Evolutionary conservation across 2,113 vertebrate genomes (phyloP).

Genomic region (Thamnaconus septentrionalis): DNA sequence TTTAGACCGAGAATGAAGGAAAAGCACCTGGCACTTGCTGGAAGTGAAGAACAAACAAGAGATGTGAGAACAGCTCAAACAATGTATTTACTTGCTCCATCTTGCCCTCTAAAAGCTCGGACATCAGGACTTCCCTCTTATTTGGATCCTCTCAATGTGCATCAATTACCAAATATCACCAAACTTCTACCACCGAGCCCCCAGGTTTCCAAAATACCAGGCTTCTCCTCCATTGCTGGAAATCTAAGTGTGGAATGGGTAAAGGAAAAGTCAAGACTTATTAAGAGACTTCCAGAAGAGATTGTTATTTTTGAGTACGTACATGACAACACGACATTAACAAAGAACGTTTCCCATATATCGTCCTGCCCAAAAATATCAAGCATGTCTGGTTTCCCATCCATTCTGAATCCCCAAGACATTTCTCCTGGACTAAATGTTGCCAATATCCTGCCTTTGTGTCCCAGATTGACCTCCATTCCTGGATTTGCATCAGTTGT

Average conservation of each 20-base stretch:
- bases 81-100: slow-evolving; percentile 45
- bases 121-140: slow-evolving; percentile 40
- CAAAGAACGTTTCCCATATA: slow-evolving; percentile 36
- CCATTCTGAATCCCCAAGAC: slow-evolving; percentile 35
- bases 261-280: background rate
- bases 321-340: background rate
- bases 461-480: slow-evolving; percentile 43
- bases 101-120: slow-evolving; percentile 40
- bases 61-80: slow-evolving; percentile 23
- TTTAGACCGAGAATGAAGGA: slow-evolving; percentile 22
- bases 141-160: slow-evolving; percentile 7
- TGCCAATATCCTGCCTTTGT: slow-evolving; percentile 44
- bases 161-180: slow-evolving; percentile 13
- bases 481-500: slow-evolving; percentile 55
- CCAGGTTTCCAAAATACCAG: slow-evolving; percentile 39
- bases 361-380: slow-evolving; percentile 59
- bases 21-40: background rate
- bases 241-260: slow-evolving; percentile 19
- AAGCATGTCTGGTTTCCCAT: slow-evolving; percentile 60
- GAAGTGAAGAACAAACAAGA: background rate
- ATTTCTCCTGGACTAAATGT: slow-evolving; percentile 25
- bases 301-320: background rate
- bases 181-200: slow-evolving; percentile 21
- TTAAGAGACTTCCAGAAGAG: background rate
- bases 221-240: slow-evolving; percentile 29